Evolutionary conservation across 2,113 vertebrate genomes (phyloP).

Genomic region (Bos taurus): ARS-UCD2.0 NC_037347.1:44204001-44204500

Average conservation of each 20-base stretch:
- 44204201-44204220: neutral
- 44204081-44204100: neutral
- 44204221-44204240: neutral
- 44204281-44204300: too few relatives aligned
- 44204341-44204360: conserved; percentile 1
- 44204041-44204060: neutral
- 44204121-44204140: neutral
- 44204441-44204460: neutral
- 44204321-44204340: neutral
- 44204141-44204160: neutral
- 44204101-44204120: neutral
- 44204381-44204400: conserved; percentile 27
- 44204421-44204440: conserved; percentile 7
- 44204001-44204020: neutral
- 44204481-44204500: neutral
- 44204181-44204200: conserved; percentile 22
- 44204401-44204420: neutral
- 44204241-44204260: conserved; percentile 33
- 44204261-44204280: conserved; percentile 27
- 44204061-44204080: neutral
- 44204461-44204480: neutral
- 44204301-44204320: too few relatives aligned
- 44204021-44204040: neutral
- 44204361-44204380: conserved; percentile 54
- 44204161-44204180: conserved; percentile 2